phyloP scores from a whole-genome alignment of 2,888 invertebrate genomes.

The Metacarcinus magister region DNA sequence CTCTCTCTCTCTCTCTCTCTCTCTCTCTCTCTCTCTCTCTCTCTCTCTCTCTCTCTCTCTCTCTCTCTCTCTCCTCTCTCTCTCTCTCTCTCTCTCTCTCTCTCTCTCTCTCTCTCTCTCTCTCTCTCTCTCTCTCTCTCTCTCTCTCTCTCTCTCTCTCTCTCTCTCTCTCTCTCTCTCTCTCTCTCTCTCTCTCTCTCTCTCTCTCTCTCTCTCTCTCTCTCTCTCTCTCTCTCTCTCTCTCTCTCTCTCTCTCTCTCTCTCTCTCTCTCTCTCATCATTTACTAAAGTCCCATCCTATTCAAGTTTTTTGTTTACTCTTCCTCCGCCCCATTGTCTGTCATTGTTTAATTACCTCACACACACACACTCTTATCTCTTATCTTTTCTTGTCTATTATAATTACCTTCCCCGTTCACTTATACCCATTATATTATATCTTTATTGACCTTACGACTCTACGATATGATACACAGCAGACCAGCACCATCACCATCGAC shows the following conservation, averaged over 20 bases:
- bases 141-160: too few relatives aligned
- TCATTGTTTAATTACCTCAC: not conserved
- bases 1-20: slow-evolving; percentile 26
- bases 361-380: not conserved
- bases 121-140: too few relatives aligned
- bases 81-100: too few relatives aligned
- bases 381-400: not conserved
- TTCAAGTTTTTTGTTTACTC: not conserved
- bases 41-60: slow-evolving; percentile 2
- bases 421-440: not conserved
- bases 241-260: not conserved
- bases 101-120: too few relatives aligned
- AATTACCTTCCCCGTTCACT: not conserved
- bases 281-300: not conserved
- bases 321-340: not conserved
- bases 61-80: not conserved
- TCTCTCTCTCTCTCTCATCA: not conserved
- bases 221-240: too few relatives aligned
- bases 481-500: not conserved
- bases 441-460: not conserved
- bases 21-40: slow-evolving; percentile 16
- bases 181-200: too few relatives aligned
- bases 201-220: too few relatives aligned
- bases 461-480: not conserved
- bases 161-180: too few relatives aligned